Evolutionary conservation across 2,113 vertebrate species (phyloP).

Genomic region (Picathartes gymnocephalus): DNA sequence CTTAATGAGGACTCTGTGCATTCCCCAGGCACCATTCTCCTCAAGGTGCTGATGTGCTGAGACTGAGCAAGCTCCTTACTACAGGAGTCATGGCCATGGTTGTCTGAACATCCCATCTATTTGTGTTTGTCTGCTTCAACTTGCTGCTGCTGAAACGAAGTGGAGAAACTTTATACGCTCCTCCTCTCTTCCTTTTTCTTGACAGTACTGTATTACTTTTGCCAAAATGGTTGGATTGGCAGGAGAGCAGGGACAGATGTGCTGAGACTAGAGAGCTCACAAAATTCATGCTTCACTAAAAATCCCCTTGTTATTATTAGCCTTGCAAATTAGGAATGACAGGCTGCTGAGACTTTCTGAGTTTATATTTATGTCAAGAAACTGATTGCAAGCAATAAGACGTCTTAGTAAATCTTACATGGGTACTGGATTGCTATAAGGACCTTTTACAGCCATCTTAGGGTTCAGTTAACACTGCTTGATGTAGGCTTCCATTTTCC

Average conservation of each 20-base stretch:
- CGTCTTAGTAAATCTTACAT: not conserved
- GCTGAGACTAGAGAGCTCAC: slow-evolving; percentile 15
- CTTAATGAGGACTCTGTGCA: not conserved
- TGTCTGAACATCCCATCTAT: not conserved
- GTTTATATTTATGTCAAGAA: slow-evolving; percentile 50
- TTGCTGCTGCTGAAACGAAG: not conserved
- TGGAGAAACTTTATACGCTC: not conserved
- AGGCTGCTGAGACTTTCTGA: slow-evolving; percentile 5
- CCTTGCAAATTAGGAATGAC: slow-evolving; percentile 48
- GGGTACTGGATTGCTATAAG: not conserved
- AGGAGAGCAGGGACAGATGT: slow-evolving; percentile 49
- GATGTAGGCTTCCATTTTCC: not conserved
- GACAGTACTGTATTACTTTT: not conserved
- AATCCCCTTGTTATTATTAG: slow-evolving; percentile 5
- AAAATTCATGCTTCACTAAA: slow-evolving; percentile 39
- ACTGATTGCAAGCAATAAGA: slow-evolving; percentile 28
- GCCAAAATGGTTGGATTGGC: slow-evolving; percentile 13
- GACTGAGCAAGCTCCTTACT: not conserved
- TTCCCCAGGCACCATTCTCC: not conserved
- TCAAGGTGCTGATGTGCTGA: not conserved
- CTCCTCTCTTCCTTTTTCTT: not conserved
- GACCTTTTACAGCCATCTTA: not conserved
- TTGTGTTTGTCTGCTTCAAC: not conserved
- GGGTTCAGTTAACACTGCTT: not conserved
- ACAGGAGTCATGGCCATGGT: not conserved